Evolutionary conservation across 2,797 vertebrate genomes (phyloP), one percentile per base, ranked within the genome.

Genomic region (Phoxinus dragarum): DNA sequence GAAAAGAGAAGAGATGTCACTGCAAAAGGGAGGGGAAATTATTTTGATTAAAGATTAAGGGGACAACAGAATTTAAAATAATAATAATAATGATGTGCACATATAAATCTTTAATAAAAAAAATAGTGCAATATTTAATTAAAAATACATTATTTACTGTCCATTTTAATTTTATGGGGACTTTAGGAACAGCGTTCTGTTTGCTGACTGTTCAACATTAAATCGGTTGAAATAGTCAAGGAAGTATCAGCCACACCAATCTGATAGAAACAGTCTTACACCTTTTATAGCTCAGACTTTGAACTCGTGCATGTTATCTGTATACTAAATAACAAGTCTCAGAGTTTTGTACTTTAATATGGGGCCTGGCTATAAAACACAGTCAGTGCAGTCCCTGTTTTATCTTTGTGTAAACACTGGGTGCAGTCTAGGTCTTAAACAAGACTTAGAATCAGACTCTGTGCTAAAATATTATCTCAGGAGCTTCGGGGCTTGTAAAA

Each of bases 331-430:
- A 83, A 54, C 66, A 71, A 76, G 54, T 36, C 27, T 66, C 12
- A 16, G 42, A 61, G 19, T 40, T 6, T 8, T 5, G 9, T 82
- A 2, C 14, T 83, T 88, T 84, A 89, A 88, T 84, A 81, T 88
- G 40, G 40, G 64, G 86, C 61, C 11, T 36, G 82, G 44, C 71
- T 80, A 81, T 88, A 89, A 92, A 90, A 47, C 80, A 31, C 14
- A 69, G 56, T 80, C 17, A 52, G 66, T 84, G 71, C 40, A 81
- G 27, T 84, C 68, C 44, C 54, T 69, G 80, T 40, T 49, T 7
- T 40, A 73, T 67, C 38, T n/a, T 6, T 89, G 72, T 85, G 88
- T 89, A 92, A 91, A 91, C 90, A 90, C 56, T 71, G 66, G 79
- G 31, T 69, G 66, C 11, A 78, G 74, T 78, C 38, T n/a, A 6